Percentiles rank a stretch among this genome's conserved stretches.
Conservation (phyloP, 1,140 invertebrate genomes). For the Phymastichus coffea region DNA sequence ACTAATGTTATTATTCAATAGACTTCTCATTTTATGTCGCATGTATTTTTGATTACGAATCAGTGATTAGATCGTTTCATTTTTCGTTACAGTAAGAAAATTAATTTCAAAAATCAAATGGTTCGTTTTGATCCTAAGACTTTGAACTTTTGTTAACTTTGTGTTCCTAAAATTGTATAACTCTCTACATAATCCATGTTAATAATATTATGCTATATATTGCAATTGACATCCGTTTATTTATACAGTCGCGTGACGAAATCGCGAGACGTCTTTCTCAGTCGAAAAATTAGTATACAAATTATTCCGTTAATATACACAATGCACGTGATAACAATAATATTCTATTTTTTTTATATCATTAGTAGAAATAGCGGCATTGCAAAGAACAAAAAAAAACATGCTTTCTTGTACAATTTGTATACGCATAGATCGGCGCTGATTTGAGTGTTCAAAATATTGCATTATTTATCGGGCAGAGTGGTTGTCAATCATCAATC, state of each 20-base stretch:
- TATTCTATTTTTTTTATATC: constrained; percentile 1
- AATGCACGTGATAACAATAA: neutral
- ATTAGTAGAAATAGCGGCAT: neutral
- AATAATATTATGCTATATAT: constrained; percentile 41
- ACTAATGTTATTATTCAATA: too few species aligned
- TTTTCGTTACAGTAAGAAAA: neutral
- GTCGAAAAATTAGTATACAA: neutral
- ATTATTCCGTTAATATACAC: constrained; percentile 21
- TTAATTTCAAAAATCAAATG: neutral
- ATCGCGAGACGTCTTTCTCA: constrained; percentile 20
- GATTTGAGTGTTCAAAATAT: neutral
- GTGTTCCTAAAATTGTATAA: constrained; percentile 1
- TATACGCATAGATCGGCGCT: constrained; percentile 10
- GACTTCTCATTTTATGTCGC: neutral
- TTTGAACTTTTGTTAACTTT: constrained; percentile 2
- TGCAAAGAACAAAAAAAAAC: constrained; percentile 18
- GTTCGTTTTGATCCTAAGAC: constrained; percentile 1
- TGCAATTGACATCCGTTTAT: constrained; percentile 52
- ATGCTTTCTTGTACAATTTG: constrained; percentile 8
- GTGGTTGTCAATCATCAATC: neutral
- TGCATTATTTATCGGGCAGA: neutral
- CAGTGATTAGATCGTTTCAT: neutral
- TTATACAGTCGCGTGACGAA: constrained; percentile 40
- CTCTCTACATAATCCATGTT: constrained; percentile 18
- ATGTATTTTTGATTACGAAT: constrained; percentile 15